phyloP scores from a whole-genome alignment of 2,797 vertebrate genomes.

The Mastacembelus armatus region DNA sequence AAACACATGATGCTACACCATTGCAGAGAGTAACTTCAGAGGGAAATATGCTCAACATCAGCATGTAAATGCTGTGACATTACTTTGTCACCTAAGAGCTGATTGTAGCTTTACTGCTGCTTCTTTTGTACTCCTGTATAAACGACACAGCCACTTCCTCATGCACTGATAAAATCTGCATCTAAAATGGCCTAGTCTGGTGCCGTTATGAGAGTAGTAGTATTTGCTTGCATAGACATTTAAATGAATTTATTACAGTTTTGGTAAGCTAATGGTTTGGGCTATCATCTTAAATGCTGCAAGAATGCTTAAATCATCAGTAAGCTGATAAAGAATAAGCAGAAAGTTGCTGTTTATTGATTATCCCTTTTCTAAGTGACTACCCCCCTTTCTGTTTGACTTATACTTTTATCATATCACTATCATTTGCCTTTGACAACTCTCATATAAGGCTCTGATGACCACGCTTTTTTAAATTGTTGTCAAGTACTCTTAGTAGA shows the following conservation, averaged over 20 bases:
- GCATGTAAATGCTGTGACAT: conserved; percentile 35
- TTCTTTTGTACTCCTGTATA: conserved; percentile 40
- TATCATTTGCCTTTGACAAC: conserved; percentile 4
- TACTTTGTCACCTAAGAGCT: conserved; percentile 49
- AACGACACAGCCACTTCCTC: conserved; percentile 50
- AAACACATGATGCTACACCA: conserved; percentile 1
- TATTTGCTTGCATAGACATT: conserved; percentile 26
- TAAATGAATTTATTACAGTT: conserved; percentile 32
- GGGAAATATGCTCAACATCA: conserved; percentile 30
- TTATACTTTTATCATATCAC: not conserved
- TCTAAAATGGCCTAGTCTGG: conserved; percentile 17
- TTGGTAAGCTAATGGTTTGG: conserved; percentile 4
- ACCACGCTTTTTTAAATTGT: not conserved
- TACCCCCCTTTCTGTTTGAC: not conserved
- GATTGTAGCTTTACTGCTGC: conserved; percentile 40
- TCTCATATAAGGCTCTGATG: not conserved
- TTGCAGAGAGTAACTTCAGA: conserved; percentile 9
- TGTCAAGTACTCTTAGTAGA: no score
- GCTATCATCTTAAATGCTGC: conserved; percentile 7
- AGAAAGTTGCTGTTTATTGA: conserved; percentile 12
- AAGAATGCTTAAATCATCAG: not conserved
- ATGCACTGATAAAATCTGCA: conserved; percentile 43
- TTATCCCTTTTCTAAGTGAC: not conserved
- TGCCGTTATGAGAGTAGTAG: conserved; percentile 37
- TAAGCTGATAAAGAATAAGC: conserved; percentile 14